phyloP scores from a whole-genome alignment of 2,888 invertebrate species.

The Isotomurus palustris region DNA sequence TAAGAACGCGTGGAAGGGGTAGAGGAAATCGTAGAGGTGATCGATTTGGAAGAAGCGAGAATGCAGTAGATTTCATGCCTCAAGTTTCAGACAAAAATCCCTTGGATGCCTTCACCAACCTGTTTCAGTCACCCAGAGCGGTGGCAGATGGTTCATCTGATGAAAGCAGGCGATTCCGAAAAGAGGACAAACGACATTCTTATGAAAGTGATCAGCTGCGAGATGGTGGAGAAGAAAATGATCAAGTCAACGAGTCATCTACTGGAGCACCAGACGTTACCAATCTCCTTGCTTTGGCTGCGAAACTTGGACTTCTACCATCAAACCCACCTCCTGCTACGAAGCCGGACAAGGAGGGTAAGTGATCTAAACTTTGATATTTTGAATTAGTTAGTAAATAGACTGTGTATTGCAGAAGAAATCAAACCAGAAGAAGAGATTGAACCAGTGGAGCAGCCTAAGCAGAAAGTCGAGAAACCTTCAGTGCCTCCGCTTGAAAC shows the following conservation, averaged over 20 bases:
- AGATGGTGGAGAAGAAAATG: constrained; percentile 15
- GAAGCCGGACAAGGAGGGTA: neutral
- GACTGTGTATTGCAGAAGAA: neutral
- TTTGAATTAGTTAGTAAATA: neutral
- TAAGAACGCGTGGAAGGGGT: constrained; percentile 10
- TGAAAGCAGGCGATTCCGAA: neutral
- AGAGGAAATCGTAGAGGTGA: constrained; percentile 10
- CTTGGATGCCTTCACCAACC: constrained; percentile 63
- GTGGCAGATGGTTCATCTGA: neutral
- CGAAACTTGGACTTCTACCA: neutral
- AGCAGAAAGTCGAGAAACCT: constrained; percentile 26
- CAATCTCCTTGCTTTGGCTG: constrained; percentile 1
- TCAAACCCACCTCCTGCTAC: neutral
- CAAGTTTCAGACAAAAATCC: constrained; percentile 27
- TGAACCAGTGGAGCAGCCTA: neutral
- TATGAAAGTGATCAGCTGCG: constrained; percentile 34
- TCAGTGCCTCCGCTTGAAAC: constrained; percentile 36
- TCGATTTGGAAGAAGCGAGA: constrained; percentile 5
- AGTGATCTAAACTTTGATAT: neutral
- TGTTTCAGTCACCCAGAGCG: constrained; percentile 56
- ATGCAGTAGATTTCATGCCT: no score
- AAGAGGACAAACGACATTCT: constrained; percentile 12
- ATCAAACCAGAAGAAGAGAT: constrained; percentile 5
- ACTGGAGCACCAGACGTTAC: neutral
- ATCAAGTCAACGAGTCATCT: constrained; percentile 1